phyloP scores from a whole-genome alignment of 37 sponge, comb jelly and placozoan genomes.

The Corticium candelabrum region DNA sequence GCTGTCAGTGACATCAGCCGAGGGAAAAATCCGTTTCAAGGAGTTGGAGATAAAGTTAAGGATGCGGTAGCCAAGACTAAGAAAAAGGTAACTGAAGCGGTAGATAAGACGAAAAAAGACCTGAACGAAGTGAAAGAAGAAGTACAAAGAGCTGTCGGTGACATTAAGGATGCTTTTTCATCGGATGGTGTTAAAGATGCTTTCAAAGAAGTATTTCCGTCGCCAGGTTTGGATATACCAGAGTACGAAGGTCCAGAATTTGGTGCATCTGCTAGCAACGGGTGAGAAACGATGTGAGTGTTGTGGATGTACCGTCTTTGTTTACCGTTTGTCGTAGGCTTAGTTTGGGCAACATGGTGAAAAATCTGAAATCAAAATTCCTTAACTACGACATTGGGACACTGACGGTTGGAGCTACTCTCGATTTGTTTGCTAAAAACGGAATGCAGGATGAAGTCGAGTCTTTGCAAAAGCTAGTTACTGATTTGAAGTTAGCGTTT shows the following conservation, averaged over 20 bases:
- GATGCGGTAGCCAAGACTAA: slow-evolving; percentile 3
- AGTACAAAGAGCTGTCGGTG: neutral
- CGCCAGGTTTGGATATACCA: too few relatives aligned
- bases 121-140: neutral
- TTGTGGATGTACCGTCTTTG: too few relatives aligned
- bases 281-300: too few relatives aligned
- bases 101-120: neutral
- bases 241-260: too few relatives aligned
- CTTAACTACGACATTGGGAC: neutral
- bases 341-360: too few relatives aligned
- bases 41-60: neutral
- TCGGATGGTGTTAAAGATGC: neutral
- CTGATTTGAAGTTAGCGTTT: neutral
- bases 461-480: neutral
- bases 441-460: neutral
- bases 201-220: neutral
- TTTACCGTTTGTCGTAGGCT: too few relatives aligned
- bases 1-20: neutral
- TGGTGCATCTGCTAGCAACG: too few relatives aligned
- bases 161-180: neutral
- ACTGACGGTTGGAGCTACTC: neutral
- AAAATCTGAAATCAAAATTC: too few relatives aligned
- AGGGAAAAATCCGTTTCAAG: neutral
- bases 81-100: too few relatives aligned
- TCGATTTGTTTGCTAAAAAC: neutral